These are phyloP conservation scores for Syrista parreyssii DNA, from an alignment of 2,888 invertebrate species.

Conservation along the genomic window DNA sequence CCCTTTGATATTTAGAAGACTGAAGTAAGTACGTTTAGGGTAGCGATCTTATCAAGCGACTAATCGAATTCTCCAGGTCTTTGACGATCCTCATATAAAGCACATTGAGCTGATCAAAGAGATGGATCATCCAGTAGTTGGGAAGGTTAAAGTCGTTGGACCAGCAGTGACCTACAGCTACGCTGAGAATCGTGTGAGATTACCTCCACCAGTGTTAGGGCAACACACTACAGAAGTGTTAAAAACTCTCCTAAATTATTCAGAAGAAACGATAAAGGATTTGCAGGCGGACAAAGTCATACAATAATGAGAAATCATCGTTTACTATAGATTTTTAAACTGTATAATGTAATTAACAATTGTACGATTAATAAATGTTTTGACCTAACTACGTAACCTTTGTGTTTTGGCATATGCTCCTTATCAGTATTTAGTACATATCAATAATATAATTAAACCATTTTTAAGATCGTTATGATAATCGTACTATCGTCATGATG, in stretches of 20 bases:
- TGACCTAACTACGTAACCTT: neutral
- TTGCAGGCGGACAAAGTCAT: conserved; percentile 67
- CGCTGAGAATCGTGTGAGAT: conserved; percentile 76
- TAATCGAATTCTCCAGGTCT: conserved; percentile 70
- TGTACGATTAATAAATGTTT: conserved; percentile 7
- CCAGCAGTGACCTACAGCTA: conserved; percentile 87
- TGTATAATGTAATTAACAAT: neutral
- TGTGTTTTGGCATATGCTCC: neutral
- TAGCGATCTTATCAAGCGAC: neutral
- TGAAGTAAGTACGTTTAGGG: neutral
- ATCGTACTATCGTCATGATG: neutral
- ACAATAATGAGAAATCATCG: conserved; percentile 51
- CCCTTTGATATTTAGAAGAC: neutral
- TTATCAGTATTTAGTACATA: neutral
- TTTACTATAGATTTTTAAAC: neutral
- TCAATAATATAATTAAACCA: neutral
- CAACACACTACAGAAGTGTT: conserved; percentile 88
- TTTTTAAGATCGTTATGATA: neutral
- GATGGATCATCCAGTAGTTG: conserved; percentile 77
- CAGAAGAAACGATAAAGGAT: conserved; percentile 70
- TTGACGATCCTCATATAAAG: conserved; percentile 87
- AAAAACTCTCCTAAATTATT: conserved; percentile 74
- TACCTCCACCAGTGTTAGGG: conserved; percentile 86
- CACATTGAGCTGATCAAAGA: conserved; percentile 79
- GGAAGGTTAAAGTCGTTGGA: conserved; percentile 81